Conservation (phyloP, 2,888 invertebrate species). For the Tipula confusa region DNA sequence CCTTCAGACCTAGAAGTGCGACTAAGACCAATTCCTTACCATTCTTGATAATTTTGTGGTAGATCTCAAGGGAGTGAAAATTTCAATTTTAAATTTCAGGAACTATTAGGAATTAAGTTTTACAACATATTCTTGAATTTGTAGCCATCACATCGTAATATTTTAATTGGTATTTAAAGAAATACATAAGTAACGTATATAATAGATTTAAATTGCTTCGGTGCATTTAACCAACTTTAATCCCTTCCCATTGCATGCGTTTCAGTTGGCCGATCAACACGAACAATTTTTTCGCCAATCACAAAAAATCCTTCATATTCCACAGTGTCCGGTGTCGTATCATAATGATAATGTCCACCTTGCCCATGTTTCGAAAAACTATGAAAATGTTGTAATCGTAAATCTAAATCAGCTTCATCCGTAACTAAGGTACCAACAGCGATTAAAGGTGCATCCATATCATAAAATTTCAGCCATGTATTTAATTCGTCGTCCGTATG, state of each 20-base stretch:
- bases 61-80: too few species aligned
- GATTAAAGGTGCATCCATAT: constrained; percentile 84
- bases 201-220: too few species aligned
- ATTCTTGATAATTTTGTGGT: too few species aligned
- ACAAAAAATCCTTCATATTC: constrained; percentile 89
- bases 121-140: too few species aligned
- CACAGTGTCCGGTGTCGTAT: constrained; percentile 81
- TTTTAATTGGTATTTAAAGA: too few species aligned
- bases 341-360: constrained; percentile 96
- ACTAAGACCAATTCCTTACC: too few species aligned
- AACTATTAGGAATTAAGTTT: too few species aligned
- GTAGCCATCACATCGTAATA: too few species aligned
- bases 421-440: constrained; percentile 85
- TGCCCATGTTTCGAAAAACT: constrained; percentile 77
- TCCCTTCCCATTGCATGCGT: constrained; percentile 72
- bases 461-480: constrained; percentile 85
- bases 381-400: constrained; percentile 95
- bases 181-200: too few species aligned
- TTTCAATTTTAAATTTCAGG: too few species aligned
- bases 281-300: constrained; percentile 65
- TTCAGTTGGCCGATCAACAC: constrained; percentile 67
- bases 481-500: constrained; percentile 69
- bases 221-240: too few species aligned
- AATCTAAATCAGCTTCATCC: constrained; percentile 76
- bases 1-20: too few species aligned